A percentile compares a stretch with the other conserved stretches of the same genome.
Evolutionary conservation across 2,113 vertebrate species (phyloP).

Genomic region (Bos javanicus): DNA sequence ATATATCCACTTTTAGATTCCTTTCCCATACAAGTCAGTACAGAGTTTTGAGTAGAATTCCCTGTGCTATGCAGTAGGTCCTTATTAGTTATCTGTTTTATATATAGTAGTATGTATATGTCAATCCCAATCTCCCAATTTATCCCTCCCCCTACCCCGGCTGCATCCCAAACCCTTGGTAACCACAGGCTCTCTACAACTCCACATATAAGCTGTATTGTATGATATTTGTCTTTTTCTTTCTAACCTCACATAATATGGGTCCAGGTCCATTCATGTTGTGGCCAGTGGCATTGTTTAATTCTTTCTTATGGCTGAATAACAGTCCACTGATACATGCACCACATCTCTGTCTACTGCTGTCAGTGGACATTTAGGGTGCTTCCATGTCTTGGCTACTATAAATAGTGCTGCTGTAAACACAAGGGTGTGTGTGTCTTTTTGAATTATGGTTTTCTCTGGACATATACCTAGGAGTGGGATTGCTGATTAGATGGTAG

Average conservation of each 20-base stretch:
- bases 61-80: not conserved
- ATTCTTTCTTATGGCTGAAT: not conserved
- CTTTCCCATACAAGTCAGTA: not conserved
- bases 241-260: not conserved
- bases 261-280: not conserved
- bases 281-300: not conserved
- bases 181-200: not conserved
- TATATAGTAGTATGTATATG: not conserved
- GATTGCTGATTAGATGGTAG: not conserved
- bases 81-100: not conserved
- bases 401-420: not conserved
- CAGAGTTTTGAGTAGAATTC: not conserved
- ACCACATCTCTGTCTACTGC: not conserved
- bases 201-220: not conserved
- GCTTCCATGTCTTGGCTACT: not conserved
- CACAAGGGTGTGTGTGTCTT: not conserved
- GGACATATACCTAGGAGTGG: not conserved
- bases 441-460: not conserved
- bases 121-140: not conserved
- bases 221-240: not conserved
- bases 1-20: not conserved
- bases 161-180: not conserved
- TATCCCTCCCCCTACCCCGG: not conserved
- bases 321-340: not conserved
- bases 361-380: not conserved